phyloP scores from a whole-genome alignment of 2,888 invertebrate species.

The Caenorhabditis sp. region DNA sequence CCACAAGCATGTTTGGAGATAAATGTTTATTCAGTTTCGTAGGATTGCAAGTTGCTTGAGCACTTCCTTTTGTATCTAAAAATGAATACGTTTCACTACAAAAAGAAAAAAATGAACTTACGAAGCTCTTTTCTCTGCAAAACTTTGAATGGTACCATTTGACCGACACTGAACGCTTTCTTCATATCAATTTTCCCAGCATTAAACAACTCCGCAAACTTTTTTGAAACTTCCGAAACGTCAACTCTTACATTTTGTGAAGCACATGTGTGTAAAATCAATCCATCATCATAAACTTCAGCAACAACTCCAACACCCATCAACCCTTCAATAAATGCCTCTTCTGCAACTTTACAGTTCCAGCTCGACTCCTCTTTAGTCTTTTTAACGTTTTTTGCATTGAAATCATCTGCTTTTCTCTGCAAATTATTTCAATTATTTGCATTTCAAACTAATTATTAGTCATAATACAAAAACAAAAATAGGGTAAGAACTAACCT shows the following conservation, averaged over 20 bases:
- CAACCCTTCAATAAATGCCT: slow-evolving; percentile 54
- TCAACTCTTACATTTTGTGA: slow-evolving; percentile 27
- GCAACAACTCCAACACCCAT: slow-evolving; percentile 57
- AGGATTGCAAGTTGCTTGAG: slow-evolving; percentile 49
- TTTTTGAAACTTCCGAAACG: slow-evolving; percentile 29
- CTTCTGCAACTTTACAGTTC: slow-evolving; percentile 25
- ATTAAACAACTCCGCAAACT: slow-evolving; percentile 36
- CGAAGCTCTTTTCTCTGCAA: slow-evolving; percentile 24
- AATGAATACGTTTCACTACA: background rate
- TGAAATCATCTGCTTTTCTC: slow-evolving; percentile 25
- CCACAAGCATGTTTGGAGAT: slow-evolving; percentile 46
- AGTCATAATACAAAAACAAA: background rate
- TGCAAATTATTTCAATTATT: slow-evolving; percentile 6
- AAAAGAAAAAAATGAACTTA: background rate
- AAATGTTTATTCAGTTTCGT: slow-evolving; percentile 60
- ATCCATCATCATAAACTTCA: slow-evolving; percentile 40
- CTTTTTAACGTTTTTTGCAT: slow-evolving; percentile 28
- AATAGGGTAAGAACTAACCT: background rate
- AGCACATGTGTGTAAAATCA: slow-evolving; percentile 22
- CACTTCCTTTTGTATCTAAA: slow-evolving; percentile 13
- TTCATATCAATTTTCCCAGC: slow-evolving; percentile 45
- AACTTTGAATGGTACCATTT: slow-evolving; percentile 61
- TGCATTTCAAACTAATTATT: background rate
- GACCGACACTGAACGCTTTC: slow-evolving; percentile 63
- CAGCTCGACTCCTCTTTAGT: slow-evolving; percentile 21